Evolutionary conservation across 2,113 vertebrate genomes (phyloP), one percentile per base, ranked within the genome.

Genomic region (Macaca mulatta): DNA sequence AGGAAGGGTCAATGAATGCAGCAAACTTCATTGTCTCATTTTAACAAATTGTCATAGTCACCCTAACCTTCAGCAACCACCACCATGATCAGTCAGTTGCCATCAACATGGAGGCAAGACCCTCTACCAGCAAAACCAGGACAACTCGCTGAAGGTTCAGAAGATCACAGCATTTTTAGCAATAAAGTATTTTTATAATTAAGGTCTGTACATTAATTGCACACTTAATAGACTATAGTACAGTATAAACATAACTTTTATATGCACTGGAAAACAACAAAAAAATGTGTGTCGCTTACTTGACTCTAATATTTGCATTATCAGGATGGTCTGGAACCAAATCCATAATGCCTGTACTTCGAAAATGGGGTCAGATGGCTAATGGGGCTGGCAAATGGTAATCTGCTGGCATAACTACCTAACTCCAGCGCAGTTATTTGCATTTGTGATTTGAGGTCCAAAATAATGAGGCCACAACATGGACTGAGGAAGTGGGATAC

Each of bases 291-390:
- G 74, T 45, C 13, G 7, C 6, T 77, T 30, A 48, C 27, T 78
- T 78, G 16, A 32, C 45, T 48, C 16, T 23, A 16, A 48, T 78
- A 48, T 32, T 30, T 78, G 27, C 8, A 32, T 48, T 48, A 48
- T 78, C 30, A 43, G 43, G 27, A 78, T 78, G 75, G 16, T 48
- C 43, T 78, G 75, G 75, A 45, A 48, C 27, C 1, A 45, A 78
- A 48, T 30, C 27, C 43, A 48, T 45, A 18, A 78, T 48, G 75
- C 43, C 75, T 48, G 8, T 43, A 78, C 75, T 82, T 95, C 80
- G 70, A 91, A 90, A 97, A 97, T 59, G 96, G 88, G 90, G 90
- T 98, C 94, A 97, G 59, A 93, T 96, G 82, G 93, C 67, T 98
- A 96, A 97, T 93, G 90, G 77, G 35, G 30, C 95, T 96, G 95